Conservation (phyloP, 2,797 vertebrate species). For the Crypturellus tataupa region DNA sequence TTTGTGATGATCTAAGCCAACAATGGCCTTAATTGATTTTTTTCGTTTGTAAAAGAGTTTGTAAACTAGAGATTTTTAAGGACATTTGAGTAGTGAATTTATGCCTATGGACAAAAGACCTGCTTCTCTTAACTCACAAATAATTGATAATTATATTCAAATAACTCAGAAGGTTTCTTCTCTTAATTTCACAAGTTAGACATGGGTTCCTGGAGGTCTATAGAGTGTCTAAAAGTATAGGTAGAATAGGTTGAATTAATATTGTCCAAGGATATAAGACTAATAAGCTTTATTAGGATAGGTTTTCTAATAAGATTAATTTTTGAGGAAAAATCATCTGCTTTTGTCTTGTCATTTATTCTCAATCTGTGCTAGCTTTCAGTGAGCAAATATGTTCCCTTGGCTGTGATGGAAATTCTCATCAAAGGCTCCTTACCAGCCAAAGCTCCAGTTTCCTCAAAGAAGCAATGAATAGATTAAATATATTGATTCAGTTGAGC, state of each 20-base stretch:
- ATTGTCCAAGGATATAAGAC: background rate
- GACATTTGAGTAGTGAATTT: background rate
- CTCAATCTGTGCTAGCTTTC: background rate
- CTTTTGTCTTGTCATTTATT: background rate
- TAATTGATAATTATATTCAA: too few relatives aligned
- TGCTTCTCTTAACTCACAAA: background rate
- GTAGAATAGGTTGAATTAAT: background rate
- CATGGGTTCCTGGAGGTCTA: background rate
- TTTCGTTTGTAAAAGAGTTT: background rate
- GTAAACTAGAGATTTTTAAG: background rate
- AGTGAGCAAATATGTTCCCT: background rate
- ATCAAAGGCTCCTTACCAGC: background rate
- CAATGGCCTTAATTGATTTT: too few relatives aligned
- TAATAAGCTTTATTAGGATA: background rate
- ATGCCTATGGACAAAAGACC: background rate
- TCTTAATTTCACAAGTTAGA: background rate
- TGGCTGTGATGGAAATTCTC: background rate
- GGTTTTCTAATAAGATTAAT: background rate
- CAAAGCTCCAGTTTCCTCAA: background rate
- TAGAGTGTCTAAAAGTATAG: background rate
- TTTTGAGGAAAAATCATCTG: fast-evolving
- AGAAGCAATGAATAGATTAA: background rate
- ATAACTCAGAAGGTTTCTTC: too few relatives aligned
- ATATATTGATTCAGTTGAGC: background rate
- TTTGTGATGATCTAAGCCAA: background rate